Evolutionary conservation across 2,888 invertebrate species (phyloP), one percentile per base, ranked within the genome.

Genomic region (Eupithecia tripunctaria): DNA sequence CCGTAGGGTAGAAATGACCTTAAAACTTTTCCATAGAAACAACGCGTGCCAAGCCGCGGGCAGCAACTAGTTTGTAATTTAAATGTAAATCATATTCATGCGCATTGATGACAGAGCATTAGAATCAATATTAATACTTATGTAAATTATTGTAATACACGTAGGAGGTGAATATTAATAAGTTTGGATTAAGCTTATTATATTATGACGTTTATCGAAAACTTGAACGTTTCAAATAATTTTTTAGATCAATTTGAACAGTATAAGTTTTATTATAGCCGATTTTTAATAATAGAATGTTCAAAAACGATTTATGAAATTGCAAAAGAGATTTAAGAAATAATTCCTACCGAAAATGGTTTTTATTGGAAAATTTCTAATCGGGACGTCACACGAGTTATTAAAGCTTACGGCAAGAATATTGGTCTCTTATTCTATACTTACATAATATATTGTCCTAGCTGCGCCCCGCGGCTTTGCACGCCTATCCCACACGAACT

Each of bases 91-190:
- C 32, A 32, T 10, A 62, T 36, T 62, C 36, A 21, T 36, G 18
- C 32, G n/a, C 66, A 56, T 63, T 66, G 60, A 78, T 81, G 82
- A 78, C 73, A 75, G 38, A 76, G 74, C 72, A 80, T 86, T 85
- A 77, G 81, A 80, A 74, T 81, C 79, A 67, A 70, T 70, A 79
- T 79, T 51, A 72, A 63, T 70, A 63, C 32, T 71, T 74, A 74
- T 74, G 71, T 74, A 74, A 74, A 72, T 72, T 41, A 72, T 65
- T 67, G 47, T 38, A 62, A 56, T 56, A 60, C 51, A 43, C 72
- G 75, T 75, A 70, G 72, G 75, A 69, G 69, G 67, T 43, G 72
- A 72, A 70, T 68, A 38, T 67, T 64, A 69, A 68, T 75, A 75
- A 70, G 64, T 67, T 70, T 27, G 64, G 70, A 70, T 75, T 75